Conservation (phyloP, 2,797 vertebrate species). For the Peromyscus aztecus region DNA sequence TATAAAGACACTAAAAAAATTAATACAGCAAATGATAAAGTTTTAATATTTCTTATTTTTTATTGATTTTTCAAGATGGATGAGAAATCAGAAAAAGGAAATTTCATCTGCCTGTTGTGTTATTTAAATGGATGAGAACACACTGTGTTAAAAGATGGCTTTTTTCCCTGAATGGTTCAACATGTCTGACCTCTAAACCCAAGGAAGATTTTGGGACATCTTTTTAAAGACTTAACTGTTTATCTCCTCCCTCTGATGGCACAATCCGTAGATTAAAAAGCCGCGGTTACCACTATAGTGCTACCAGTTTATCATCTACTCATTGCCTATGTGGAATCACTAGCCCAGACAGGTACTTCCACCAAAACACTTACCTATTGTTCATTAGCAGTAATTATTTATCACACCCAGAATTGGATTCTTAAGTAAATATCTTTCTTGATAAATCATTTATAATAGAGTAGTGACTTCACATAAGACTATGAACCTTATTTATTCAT, state of each 20-base stretch:
- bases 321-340: background rate
- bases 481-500: background rate
- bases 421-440: slow-evolving; percentile 3
- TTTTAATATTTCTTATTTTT: slow-evolving; percentile 35
- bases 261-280: slow-evolving; percentile 25
- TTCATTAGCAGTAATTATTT: background rate
- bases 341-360: background rate
- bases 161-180: background rate
- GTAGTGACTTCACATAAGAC: background rate
- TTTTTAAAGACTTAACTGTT: background rate
- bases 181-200: background rate
- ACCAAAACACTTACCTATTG: background rate
- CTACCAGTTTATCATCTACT: background rate
- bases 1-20: slow-evolving; percentile 24
- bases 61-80: slow-evolving; percentile 2
- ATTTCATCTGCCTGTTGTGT: background rate
- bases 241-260: background rate
- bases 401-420: background rate
- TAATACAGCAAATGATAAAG: background rate
- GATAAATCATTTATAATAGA: background rate
- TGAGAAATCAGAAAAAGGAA: background rate
- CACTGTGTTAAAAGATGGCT: background rate
- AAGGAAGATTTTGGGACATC: background rate
- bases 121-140: slow-evolving; percentile 9
- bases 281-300: background rate